Base-by-base conservation (phyloP, 2,888 invertebrate species). In the Antitype chi region DNA sequence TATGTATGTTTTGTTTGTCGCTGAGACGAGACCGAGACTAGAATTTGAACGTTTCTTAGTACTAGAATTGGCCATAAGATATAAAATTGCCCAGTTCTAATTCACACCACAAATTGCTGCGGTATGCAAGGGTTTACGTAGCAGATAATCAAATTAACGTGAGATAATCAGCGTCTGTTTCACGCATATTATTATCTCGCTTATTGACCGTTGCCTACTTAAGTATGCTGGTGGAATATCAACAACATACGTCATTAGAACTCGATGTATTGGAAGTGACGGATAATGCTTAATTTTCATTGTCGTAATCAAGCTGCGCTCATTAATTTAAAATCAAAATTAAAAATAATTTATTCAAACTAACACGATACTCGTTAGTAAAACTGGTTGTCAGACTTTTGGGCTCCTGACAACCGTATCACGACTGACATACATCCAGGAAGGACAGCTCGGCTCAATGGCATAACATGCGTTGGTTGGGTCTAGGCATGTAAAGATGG, bases 71-170 rank as follows among this genome's bases (percentile, higher is more conserved):
- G 8, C 4, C 5, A 15, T 49, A 5, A 8, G 15, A 23, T 38
- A 20, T 15, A 23, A 47, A 64, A 53, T 60, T 25, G 2, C 47
- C 17, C 15, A 53, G 6, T 70, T 11, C 20, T 13, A 32, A 78
- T 55, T 47, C 17, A 0, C 6, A 17, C 38, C 25, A 53, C 57
- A 64, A 62, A 70, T 63, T 49, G 20, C 17, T 57, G 7, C 25
- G 17, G 17, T 52, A 62, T 67, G n/a, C 57, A 47, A 52, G 6
- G 25, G 47, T 53, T 79, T 63, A 84, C n/a, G 25, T 2, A 49
- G 20, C 52, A 59, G 52, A 52, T 73, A 84, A 70, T 74, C 70
- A 63, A 70, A 85, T 81, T 52, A 76, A 38, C 25, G 13, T 17
- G 20, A 75, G 49, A 59, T 75, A 70, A 80, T 72, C 15, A 72